phyloP scores from a whole-genome alignment of 2,888 invertebrate species.

The Schizaphis graminum region DNA sequence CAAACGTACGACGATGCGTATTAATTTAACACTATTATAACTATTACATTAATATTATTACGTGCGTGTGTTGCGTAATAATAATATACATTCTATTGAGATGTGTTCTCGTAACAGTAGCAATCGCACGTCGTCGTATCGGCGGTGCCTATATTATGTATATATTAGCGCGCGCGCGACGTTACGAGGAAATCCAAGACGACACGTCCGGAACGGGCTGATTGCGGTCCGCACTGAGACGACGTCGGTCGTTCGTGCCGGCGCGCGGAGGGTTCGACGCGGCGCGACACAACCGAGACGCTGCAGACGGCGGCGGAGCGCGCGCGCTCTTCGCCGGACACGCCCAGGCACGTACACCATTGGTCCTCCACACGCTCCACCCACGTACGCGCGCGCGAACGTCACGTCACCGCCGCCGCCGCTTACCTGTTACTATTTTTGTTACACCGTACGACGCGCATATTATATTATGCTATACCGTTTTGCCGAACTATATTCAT shows the following conservation, averaged over 20 bases:
- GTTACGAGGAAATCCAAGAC: constrained; percentile 3
- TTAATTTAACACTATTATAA: not conserved
- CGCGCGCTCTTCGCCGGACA: constrained; percentile 51
- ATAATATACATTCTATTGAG: not conserved
- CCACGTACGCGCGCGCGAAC: constrained; percentile 40
- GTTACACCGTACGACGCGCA: constrained; percentile 35
- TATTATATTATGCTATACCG: constrained; percentile 21
- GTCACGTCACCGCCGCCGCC: constrained; percentile 2
- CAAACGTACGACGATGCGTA: not conserved
- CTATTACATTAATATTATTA: not conserved
- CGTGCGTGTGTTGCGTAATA: not conserved
- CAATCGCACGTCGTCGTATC: not conserved
- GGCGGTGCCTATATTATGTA: not conserved
- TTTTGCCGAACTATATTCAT: constrained; percentile 58
- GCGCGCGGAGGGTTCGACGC: constrained; percentile 37
- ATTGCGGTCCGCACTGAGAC: constrained; percentile 53
- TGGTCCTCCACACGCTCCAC: constrained; percentile 57
- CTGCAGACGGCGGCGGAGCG: not conserved
- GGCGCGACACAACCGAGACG: constrained; percentile 12
- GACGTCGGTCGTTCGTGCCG: constrained; percentile 22
- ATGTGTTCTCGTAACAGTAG: not conserved
- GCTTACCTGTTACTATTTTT: constrained; percentile 60
- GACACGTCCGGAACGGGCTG: constrained; percentile 39
- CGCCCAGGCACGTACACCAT: constrained; percentile 63
- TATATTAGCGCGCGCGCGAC: not conserved